Evolutionary conservation across 2,888 invertebrate species (phyloP).

Genomic region (Crossocerus cetratus): DNA sequence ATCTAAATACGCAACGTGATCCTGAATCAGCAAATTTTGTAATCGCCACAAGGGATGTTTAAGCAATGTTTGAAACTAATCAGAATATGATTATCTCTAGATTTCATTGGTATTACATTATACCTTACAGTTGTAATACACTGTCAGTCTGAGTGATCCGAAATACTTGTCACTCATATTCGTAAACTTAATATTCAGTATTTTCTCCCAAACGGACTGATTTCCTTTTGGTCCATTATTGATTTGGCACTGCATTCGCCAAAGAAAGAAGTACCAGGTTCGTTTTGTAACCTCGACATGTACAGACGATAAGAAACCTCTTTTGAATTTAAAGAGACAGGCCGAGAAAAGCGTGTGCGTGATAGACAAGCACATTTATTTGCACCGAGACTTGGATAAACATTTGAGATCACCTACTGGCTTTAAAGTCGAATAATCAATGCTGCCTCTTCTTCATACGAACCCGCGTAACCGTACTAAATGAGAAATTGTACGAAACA

Average conservation of each 20-base stretch:
- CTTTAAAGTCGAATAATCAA: slow-evolving; percentile 28
- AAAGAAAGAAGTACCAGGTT: slow-evolving; percentile 17
- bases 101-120: slow-evolving; percentile 5
- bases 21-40: slow-evolving; percentile 7
- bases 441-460: slow-evolving; percentile 24
- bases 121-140: neutral
- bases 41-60: slow-evolving; percentile 1
- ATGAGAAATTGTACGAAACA: slow-evolving; percentile 33
- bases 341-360: neutral
- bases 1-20: slow-evolving; percentile 43
- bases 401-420: slow-evolving; percentile 15
- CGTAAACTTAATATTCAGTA: slow-evolving; percentile 44
- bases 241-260: slow-evolving; percentile 19
- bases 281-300: slow-evolving; percentile 29
- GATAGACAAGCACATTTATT: slow-evolving; percentile 38
- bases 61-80: slow-evolving; percentile 10
- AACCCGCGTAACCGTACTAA: slow-evolving; percentile 29
- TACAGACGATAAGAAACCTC: slow-evolving; percentile 3
- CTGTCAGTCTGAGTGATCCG: slow-evolving; percentile 8
- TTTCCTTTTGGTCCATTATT: slow-evolving; percentile 20
- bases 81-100: slow-evolving; percentile 14
- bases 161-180: slow-evolving; percentile 28
- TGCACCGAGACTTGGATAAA: slow-evolving; percentile 28
- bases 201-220: slow-evolving; percentile 19
- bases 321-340: neutral